Conservation (phyloP, 2,113 vertebrate genomes). For the Sander lucioperca region DNA sequence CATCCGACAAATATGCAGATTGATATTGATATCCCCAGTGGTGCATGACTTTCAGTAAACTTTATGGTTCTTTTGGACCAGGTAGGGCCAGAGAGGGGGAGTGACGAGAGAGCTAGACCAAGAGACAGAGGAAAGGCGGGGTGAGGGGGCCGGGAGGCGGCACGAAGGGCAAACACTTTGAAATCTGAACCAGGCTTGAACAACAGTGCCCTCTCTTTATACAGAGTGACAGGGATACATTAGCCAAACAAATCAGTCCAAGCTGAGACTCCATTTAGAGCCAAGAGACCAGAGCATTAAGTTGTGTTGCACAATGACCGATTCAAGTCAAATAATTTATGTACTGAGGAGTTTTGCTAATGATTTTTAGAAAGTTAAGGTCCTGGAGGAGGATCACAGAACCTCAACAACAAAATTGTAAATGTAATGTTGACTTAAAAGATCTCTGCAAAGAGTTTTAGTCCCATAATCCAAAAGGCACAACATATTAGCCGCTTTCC, state of each 20-base stretch:
- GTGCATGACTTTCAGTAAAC: constrained; percentile 61
- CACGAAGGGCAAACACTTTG: constrained; percentile 64
- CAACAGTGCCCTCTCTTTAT: constrained; percentile 76
- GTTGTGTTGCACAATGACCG: neutral
- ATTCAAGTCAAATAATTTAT: constrained; percentile 4
- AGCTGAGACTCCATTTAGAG: constrained; percentile 46
- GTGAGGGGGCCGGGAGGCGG: constrained; percentile 32
- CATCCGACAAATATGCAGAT: constrained; percentile 66
- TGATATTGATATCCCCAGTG: constrained; percentile 65
- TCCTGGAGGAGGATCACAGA: neutral
- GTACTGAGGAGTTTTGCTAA: neutral
- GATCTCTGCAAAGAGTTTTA: neutral
- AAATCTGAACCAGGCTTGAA: constrained; percentile 72
- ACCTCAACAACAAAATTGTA: neutral
- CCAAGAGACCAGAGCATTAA: constrained; percentile 20
- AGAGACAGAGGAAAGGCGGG: constrained; percentile 14
- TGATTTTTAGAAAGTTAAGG: neutral
- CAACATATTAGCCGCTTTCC: no score
- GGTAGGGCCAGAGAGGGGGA: constrained; percentile 43
- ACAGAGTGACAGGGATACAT: constrained; percentile 68
- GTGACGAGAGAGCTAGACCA: constrained; percentile 35
- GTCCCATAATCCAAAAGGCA: neutral
- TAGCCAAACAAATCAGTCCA: constrained; percentile 65
- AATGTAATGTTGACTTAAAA: neutral
- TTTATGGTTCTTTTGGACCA: constrained; percentile 48